Conservation (phyloP, 2,888 invertebrate genomes). For the Polylopha cassiicola region DNA sequence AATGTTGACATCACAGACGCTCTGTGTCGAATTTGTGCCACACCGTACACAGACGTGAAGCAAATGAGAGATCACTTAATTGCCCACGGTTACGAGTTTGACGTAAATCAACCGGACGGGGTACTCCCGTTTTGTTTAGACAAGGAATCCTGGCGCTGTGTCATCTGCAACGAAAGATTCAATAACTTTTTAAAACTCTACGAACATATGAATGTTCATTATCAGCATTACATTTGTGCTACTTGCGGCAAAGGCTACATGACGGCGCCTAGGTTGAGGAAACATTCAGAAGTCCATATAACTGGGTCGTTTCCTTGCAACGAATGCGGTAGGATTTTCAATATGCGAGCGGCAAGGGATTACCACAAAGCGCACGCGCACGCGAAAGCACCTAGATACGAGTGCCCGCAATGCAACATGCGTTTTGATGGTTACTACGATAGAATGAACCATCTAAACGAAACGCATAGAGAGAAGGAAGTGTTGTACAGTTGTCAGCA, state of each 20-base stretch:
- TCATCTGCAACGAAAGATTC: slow-evolving; percentile 54
- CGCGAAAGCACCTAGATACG: slow-evolving; percentile 57
- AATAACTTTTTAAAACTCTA: slow-evolving; percentile 66
- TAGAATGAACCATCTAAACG: slow-evolving; percentile 61
- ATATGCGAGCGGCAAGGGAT: slow-evolving; percentile 58
- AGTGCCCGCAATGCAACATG: slow-evolving; percentile 61
- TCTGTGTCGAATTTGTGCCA: slow-evolving; percentile 47
- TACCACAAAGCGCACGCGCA: slow-evolving; percentile 59
- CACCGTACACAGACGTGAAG: slow-evolving; percentile 37
- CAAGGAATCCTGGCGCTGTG: slow-evolving; percentile 60
- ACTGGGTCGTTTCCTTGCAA: slow-evolving; percentile 62
- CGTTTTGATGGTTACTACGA: slow-evolving; percentile 61
- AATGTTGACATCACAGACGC: slow-evolving; percentile 60
- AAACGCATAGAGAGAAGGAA: slow-evolving; percentile 54
- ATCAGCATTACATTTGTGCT: slow-evolving; percentile 66
- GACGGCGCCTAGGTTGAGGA: slow-evolving; percentile 61
- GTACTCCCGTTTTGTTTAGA: slow-evolving; percentile 57
- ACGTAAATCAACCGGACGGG: slow-evolving; percentile 56
- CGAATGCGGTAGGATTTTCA: slow-evolving; percentile 54
- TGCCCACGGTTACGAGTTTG: slow-evolving; percentile 50
- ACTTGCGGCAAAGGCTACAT: slow-evolving; percentile 68
- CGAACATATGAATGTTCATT: slow-evolving; percentile 67
- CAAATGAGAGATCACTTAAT: slow-evolving; percentile 54
- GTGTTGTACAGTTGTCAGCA: slow-evolving; percentile 55
- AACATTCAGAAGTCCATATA: slow-evolving; percentile 63